phyloP scores from a whole-genome alignment of 92 coral and sea anemone genomes.

The Galaxea fascicularis region DNA sequence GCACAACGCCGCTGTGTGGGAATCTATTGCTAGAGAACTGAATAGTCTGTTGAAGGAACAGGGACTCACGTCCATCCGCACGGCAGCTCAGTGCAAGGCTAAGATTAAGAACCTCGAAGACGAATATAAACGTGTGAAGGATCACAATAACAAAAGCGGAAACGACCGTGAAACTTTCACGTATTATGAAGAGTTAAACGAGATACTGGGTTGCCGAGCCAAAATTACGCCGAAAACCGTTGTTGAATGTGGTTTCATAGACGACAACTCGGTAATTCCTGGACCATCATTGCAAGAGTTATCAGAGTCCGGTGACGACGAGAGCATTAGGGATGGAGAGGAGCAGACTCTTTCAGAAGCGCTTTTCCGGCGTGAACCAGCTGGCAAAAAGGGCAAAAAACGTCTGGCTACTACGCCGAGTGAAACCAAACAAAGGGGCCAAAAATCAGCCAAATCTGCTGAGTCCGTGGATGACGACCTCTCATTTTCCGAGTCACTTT shows the following conservation, averaged over 20 bases:
- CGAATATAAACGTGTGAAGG: conserved; percentile 59
- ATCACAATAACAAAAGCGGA: conserved; percentile 52
- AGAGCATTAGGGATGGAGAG: conserved; percentile 14
- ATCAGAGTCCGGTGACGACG: conserved; percentile 2
- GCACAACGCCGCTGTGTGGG: conserved; percentile 44
- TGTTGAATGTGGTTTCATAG: no score
- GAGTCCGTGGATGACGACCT: neutral
- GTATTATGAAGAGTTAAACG: conserved; percentile 30
- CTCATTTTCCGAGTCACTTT: no score
- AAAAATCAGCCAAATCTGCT: neutral
- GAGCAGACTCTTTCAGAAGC: neutral
- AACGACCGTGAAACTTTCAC: conserved; percentile 37
- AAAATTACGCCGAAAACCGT: conserved; percentile 27
- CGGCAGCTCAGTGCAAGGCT: conserved; percentile 58
- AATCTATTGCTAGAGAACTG: conserved; percentile 39
- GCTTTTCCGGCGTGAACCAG: neutral
- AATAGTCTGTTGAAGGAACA: conserved; percentile 15
- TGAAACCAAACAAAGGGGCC: neutral
- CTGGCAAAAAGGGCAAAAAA: conserved; percentile 11
- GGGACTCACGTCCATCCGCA: conserved; percentile 46
- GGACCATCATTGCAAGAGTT: neutral
- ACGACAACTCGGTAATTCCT: no score
- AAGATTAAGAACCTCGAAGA: conserved; percentile 59
- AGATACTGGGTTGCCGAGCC: conserved; percentile 38
- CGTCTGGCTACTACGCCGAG: conserved; percentile 8